Conservation (phyloP, 1,140 invertebrate genomes). For the Cryptotermes secundus region DNA sequence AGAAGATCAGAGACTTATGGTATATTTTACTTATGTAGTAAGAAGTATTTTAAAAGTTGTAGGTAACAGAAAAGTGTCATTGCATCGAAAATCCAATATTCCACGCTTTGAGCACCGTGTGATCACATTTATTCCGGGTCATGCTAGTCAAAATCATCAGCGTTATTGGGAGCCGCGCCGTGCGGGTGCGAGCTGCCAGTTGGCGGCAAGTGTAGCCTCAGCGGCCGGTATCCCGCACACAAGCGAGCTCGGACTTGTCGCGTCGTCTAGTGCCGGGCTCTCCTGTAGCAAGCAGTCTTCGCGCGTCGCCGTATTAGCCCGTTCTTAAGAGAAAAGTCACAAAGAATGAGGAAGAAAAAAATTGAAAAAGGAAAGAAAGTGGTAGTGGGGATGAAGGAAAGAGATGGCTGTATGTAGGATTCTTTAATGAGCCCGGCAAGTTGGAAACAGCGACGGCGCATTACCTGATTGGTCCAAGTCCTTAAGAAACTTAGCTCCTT, state of each 20-base stretch:
- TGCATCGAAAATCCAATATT: no score
- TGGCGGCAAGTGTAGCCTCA: not conserved
- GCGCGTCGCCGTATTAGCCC: not conserved
- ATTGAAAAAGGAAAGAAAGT: not conserved
- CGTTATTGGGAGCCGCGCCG: not conserved
- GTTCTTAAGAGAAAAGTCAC: constrained; percentile 13
- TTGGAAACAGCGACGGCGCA: not conserved
- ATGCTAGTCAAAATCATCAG: no score
- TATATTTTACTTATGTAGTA: no score
- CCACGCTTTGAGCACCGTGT: no score
- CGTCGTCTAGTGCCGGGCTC: not conserved
- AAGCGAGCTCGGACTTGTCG: not conserved
- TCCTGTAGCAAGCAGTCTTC: not conserved
- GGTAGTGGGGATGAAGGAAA: not conserved
- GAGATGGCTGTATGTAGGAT: not conserved
- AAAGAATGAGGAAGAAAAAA: not conserved
- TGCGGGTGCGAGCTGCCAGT: not conserved
- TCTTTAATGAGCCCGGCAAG: constrained; percentile 10
- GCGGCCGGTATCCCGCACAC: not conserved
- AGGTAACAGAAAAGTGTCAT: no score
- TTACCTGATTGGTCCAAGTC: constrained; percentile 25
- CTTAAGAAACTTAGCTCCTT: constrained; percentile 21
- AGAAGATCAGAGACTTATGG: no score
- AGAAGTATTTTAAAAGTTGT: no score
- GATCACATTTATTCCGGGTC: no score